Conservation (phyloP, 2,113 vertebrate genomes). For the Epinephelus cyanopodus region DNA sequence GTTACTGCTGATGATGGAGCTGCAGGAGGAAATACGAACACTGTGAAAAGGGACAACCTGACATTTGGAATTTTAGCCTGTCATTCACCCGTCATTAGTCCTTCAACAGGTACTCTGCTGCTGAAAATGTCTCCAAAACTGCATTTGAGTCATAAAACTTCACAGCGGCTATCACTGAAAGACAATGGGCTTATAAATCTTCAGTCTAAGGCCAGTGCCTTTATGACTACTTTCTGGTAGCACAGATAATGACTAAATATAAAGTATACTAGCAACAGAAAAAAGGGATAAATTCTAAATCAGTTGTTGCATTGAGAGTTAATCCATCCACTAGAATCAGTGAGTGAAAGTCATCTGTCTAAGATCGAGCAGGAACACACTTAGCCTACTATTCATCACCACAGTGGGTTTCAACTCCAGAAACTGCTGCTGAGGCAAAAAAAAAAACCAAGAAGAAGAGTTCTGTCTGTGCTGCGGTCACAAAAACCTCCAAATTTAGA, state of each 20-base stretch:
- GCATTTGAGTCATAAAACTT: conserved; percentile 18
- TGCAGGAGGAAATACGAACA: conserved; percentile 39
- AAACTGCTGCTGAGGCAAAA: no score
- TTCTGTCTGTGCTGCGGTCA: no score
- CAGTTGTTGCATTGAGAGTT: background rate
- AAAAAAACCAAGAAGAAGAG: no score
- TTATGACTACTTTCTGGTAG: no score
- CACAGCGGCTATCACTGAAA: background rate
- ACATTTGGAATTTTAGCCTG: conserved; percentile 35
- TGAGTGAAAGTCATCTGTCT: background rate
- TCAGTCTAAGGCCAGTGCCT: background rate
- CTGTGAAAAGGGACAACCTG: conserved; percentile 56
- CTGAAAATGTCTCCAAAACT: conserved; percentile 14
- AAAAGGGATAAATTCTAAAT: no score
- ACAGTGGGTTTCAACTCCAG: no score
- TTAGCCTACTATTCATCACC: no score
- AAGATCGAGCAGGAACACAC: no score
- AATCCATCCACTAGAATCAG: background rate
- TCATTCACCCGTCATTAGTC: conserved; percentile 44
- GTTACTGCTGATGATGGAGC: conserved; percentile 68
- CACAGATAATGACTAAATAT: background rate
- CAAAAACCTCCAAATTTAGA: no score
- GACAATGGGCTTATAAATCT: background rate
- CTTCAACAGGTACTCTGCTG: background rate
- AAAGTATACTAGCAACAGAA: background rate